Evolutionary conservation across 2,113 vertebrate genomes (phyloP).

Genomic region (Daubentonia madagascariensis): DNA sequence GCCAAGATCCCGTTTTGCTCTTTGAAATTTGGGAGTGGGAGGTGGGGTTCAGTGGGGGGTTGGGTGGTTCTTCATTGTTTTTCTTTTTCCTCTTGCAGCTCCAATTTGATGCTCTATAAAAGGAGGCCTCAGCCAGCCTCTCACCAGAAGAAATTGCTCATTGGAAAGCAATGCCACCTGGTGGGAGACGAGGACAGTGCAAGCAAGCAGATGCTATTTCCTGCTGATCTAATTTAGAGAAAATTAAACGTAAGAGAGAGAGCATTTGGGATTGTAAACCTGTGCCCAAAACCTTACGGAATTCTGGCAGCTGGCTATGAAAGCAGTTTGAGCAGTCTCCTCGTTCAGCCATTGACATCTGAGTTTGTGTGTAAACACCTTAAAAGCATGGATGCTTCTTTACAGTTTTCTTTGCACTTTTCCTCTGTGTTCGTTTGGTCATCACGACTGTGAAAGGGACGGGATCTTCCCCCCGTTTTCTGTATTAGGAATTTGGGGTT

Average conservation of each 20-base stretch:
- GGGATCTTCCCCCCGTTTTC: not conserved
- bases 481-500: not conserved
- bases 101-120: fast-evolving
- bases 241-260: not conserved
- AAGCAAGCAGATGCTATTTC: not conserved
- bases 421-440: not conserved
- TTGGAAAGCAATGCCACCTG: constrained; percentile 28
- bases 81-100: not conserved
- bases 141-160: not conserved
- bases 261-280: not conserved
- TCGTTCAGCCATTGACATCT: not conserved
- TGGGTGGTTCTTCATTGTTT: not conserved
- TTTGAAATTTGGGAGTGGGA: not conserved
- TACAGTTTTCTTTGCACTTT: not conserved
- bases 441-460: not conserved
- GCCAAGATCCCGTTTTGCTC: not conserved
- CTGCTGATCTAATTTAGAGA: not conserved
- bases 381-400: fast-evolving
- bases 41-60: too few relatives aligned
- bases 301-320: not conserved
- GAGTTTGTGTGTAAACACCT: not conserved
- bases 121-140: not conserved
- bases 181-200: not conserved
- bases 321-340: not conserved
- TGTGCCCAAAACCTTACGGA: not conserved